phyloP scores from a whole-genome alignment of 30 jellyfish, hydroid and myxozoan species.

The Hydra vulgaris region DNA sequence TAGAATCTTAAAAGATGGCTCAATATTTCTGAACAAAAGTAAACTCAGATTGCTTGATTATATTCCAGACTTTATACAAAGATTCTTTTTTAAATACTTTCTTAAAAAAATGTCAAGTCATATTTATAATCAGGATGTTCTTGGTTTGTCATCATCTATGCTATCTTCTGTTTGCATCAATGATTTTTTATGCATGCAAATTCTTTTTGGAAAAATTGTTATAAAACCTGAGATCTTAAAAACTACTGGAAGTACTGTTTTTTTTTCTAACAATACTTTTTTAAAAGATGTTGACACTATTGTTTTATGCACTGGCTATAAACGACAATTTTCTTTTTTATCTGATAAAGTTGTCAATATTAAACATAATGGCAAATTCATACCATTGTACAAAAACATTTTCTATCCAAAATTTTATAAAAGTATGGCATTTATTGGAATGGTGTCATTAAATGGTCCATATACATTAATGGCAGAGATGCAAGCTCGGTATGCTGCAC shows the following conservation, averaged over 20 bases:
- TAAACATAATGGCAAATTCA: conserved; percentile 30
- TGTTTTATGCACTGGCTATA: conserved; percentile 70
- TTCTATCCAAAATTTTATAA: conserved; percentile 43
- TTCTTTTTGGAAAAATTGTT: conserved; percentile 11
- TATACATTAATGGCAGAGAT: conserved; percentile 51
- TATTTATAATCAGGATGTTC: conserved; percentile 14
- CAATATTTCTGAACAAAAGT: background rate
- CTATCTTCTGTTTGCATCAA: background rate
- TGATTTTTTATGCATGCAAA: conserved; percentile 14
- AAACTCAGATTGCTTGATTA: background rate
- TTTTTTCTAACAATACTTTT: conserved; percentile 14
- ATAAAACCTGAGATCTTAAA: conserved; percentile 13
- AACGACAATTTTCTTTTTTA: conserved; percentile 45
- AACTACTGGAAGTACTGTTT: conserved; percentile 6
- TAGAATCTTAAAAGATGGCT: conserved; percentile 12
- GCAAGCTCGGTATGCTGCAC: conserved; percentile 80
- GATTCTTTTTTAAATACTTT: background rate
- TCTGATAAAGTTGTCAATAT: conserved; percentile 15
- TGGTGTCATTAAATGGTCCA: conserved; percentile 36
- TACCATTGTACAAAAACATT: conserved; percentile 45
- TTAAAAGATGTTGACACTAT: conserved; percentile 30
- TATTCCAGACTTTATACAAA: background rate
- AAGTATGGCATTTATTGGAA: conserved; percentile 59
- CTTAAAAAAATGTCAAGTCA: background rate
- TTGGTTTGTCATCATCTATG: background rate